Evolutionary conservation across 1,140 invertebrate species (phyloP).

Genomic region (Mercenaria mercenaria): DNA sequence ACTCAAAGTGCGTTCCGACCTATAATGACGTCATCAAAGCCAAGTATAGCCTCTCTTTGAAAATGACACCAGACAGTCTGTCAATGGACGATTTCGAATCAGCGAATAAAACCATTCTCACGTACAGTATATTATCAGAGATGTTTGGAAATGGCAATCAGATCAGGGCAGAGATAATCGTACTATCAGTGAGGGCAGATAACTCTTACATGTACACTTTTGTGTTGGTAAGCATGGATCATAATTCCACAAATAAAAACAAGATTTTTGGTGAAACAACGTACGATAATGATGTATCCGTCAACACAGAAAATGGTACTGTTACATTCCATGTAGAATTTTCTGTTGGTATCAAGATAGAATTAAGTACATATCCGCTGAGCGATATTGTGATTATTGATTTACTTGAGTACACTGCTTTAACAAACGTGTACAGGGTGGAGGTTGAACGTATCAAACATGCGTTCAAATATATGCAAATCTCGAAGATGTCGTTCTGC

Average conservation of each 20-base stretch:
- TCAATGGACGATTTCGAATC: neutral
- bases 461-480: slow-evolving; percentile 4
- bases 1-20: slow-evolving; percentile 8
- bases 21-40: slow-evolving; percentile 27
- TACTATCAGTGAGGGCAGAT: slow-evolving; percentile 12
- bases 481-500: slow-evolving; percentile 35
- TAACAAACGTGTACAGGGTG: neutral
- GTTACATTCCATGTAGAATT: slow-evolving; percentile 8
- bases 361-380: slow-evolving; percentile 35
- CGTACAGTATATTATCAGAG: neutral
- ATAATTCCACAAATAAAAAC: neutral
- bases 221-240: neutral
- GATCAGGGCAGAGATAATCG: slow-evolving; percentile 6
- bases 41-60: neutral
- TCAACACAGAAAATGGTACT: neutral
- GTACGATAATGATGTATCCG: neutral
- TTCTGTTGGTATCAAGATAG: slow-evolving; percentile 37
- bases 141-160: slow-evolving; percentile 26
- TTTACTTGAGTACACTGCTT: slow-evolving; percentile 23
- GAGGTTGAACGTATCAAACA: neutral
- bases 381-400: slow-evolving; percentile 40
- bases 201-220: slow-evolving; percentile 22
- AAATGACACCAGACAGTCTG: neutral
- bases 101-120: neutral
- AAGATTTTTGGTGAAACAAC: slow-evolving; percentile 22